Evolutionary conservation across 2,888 invertebrate species (phyloP).

Genomic region (Drosophila sordidapex): DNA sequence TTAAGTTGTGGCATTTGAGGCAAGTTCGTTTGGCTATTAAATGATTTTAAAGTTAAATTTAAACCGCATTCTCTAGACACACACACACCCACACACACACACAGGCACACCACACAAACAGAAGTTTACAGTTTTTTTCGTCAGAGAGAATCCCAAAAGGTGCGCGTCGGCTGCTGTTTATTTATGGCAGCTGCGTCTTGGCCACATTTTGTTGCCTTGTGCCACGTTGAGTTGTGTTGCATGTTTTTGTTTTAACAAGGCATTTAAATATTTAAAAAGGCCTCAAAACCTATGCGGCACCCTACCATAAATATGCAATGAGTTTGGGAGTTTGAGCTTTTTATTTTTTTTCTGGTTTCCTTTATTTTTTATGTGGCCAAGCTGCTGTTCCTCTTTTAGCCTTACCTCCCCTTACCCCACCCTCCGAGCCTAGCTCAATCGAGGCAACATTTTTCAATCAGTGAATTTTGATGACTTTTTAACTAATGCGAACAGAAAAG

Average conservation of each 20-base stretch:
- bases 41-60: constrained; percentile 33
- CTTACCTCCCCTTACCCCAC: background rate
- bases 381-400: background rate
- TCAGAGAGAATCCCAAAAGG: constrained; percentile 40
- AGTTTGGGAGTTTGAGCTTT: constrained; percentile 29
- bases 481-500: constrained; percentile 61
- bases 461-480: constrained; percentile 71
- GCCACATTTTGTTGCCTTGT: constrained; percentile 37
- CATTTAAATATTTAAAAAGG: constrained; percentile 76
- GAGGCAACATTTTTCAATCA: constrained; percentile 66
- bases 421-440: background rate
- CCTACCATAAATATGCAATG: constrained; percentile 75
- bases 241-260: constrained; percentile 56
- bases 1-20: constrained; percentile 2
- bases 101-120: background rate
- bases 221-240: constrained; percentile 21
- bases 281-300: constrained; percentile 54
- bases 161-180: constrained; percentile 58
- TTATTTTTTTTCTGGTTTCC: background rate
- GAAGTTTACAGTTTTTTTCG: constrained; percentile 18
- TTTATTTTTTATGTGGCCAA: constrained; percentile 28
- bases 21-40: constrained; percentile 36
- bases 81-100: background rate
- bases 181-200: constrained; percentile 70
- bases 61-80: constrained; percentile 10